Evolutionary conservation across 2,797 vertebrate genomes (phyloP).

Genomic region (Lates japonicus): DNA sequence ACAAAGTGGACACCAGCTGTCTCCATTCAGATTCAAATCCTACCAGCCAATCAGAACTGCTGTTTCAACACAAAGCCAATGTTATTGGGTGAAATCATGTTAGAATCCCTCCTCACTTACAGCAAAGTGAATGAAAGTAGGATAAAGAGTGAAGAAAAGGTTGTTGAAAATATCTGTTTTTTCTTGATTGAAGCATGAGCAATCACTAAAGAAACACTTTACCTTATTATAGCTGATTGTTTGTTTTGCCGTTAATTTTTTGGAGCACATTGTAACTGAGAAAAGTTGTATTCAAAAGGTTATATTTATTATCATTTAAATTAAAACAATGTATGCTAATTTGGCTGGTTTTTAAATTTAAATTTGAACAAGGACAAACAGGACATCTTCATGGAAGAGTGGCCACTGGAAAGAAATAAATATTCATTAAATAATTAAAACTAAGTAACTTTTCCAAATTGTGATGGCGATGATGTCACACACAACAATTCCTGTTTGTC

Average conservation of each 20-base stretch:
- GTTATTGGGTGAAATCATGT: conserved; percentile 33
- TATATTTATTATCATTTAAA: conserved; percentile 9
- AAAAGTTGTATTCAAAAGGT: not conserved
- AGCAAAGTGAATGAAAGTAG: not conserved
- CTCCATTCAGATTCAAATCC: conserved; percentile 63
- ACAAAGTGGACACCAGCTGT: conserved; percentile 56
- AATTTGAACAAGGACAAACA: conserved; percentile 27
- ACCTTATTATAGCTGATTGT: not conserved
- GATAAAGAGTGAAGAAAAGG: not conserved
- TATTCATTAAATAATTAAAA: conserved; percentile 27
- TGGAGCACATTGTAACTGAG: not conserved
- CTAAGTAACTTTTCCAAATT: not conserved
- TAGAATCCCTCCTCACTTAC: not conserved
- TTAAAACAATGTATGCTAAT: conserved; percentile 14
- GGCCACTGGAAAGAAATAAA: not conserved
- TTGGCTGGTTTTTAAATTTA: conserved; percentile 9
- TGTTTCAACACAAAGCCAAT: conserved; percentile 1
- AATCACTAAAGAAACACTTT: not conserved
- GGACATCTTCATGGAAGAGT: not conserved
- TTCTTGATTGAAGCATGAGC: not conserved
- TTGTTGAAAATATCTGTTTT: not conserved
- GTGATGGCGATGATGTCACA: not conserved
- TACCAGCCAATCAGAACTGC: conserved; percentile 57
- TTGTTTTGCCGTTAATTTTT: conserved; percentile 7
- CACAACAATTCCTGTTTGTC: not conserved